phyloP scores from a whole-genome alignment of 2,797 vertebrate species.

The Scarus forsteni region DNA sequence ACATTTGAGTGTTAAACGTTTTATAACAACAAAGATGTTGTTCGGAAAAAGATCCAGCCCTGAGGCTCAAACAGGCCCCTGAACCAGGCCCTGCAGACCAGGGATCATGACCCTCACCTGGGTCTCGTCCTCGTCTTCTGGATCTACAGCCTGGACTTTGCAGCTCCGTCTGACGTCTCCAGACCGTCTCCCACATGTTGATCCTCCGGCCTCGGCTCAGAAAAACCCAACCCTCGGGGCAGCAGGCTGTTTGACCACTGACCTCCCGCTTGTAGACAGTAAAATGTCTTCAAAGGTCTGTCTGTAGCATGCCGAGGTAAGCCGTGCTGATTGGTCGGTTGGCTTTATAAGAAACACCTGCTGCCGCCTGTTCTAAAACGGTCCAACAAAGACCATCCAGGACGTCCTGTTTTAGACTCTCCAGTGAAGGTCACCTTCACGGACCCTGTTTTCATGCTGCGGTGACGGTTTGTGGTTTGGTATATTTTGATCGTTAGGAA shows the following conservation, averaged over 20 bases:
- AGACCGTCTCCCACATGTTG: neutral
- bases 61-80: too few relatives aligned
- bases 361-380: constrained; percentile 11
- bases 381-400: constrained; percentile 3
- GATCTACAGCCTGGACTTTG: too few relatives aligned
- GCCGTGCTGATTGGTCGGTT: constrained; percentile 12
- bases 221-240: neutral
- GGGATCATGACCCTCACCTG: too few relatives aligned
- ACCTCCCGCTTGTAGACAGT: neutral
- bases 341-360: constrained; percentile 29
- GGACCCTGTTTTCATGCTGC: neutral
- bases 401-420: neutral
- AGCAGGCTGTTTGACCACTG: constrained; percentile 5
- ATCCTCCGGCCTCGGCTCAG: neutral
- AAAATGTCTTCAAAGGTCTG: neutral
- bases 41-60: too few relatives aligned
- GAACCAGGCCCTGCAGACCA: too few relatives aligned
- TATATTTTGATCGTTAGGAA: too few relatives aligned
- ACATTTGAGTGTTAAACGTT: too few relatives aligned
- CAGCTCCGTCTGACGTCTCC: too few relatives aligned
- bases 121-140: too few relatives aligned
- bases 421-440: neutral
- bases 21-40: too few relatives aligned
- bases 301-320: neutral
- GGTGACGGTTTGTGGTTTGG: too few relatives aligned